Evolutionary conservation across 2,113 vertebrate species (phyloP).

Genomic region (Spheniscus mendiculus): DNA sequence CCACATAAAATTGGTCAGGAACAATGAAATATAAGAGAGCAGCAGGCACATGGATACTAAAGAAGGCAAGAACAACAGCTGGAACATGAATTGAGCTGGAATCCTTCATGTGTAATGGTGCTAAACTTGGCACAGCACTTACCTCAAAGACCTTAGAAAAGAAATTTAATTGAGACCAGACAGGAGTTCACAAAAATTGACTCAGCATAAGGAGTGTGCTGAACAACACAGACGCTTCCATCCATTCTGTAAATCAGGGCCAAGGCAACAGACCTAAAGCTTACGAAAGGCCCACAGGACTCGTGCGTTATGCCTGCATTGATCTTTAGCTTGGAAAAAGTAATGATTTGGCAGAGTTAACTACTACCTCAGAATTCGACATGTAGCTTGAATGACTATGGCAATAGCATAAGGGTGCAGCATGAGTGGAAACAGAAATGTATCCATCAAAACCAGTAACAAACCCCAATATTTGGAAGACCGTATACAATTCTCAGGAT

Average conservation of each 20-base stretch:
- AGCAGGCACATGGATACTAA: rapidly evolving
- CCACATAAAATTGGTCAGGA: background rate
- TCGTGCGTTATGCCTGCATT: rapidly evolving
- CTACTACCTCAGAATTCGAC: rapidly evolving
- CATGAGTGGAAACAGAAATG: background rate
- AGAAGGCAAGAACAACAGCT: background rate
- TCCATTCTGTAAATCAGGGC: rapidly evolving
- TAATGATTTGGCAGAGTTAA: background rate
- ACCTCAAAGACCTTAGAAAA: background rate
- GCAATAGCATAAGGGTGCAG: background rate
- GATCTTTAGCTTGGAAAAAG: background rate
- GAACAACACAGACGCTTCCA: background rate
- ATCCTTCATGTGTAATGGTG: background rate
- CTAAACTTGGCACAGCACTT: background rate
- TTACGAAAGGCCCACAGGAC: background rate
- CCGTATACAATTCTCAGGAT: rapidly evolving
- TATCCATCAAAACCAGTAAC: background rate
- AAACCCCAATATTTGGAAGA: background rate
- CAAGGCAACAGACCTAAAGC: background rate
- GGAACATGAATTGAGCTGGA: background rate
- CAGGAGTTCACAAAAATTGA: background rate
- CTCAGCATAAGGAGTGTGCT: too few relatives aligned
- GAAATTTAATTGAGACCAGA: background rate
- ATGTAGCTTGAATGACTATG: rapidly evolving
- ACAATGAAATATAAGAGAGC: rapidly evolving